Base-by-base conservation (phyloP, 2,797 vertebrate genomes). In the Ispidina lecontei region DNA sequence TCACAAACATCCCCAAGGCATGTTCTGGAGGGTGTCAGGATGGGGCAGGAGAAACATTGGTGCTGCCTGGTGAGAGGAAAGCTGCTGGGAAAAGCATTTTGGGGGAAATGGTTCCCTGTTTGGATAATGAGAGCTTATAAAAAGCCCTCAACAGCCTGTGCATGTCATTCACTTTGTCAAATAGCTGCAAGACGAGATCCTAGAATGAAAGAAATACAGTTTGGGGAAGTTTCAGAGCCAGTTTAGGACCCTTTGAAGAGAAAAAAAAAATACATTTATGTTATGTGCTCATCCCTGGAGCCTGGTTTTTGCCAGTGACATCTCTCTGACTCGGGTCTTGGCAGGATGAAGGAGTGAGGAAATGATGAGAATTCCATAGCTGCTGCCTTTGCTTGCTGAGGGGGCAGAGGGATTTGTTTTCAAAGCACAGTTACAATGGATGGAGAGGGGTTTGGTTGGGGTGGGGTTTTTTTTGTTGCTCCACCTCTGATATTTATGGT, bases 291-390 rank as follows among this genome's bases (percentile, higher is more conserved):
- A 93, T 94, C 96, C 82, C 91, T 91, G 88, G 86, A 96, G 93
- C 79, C 81, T 91, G 65, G 58, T 90, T 93, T 95, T 95, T 88
- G 65, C 79, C 0, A 0, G 87, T 94, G 85, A 93, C 95, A 94
- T 94, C 90, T 92, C 80, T 81, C 84, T 95, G 84, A 94, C 93
- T 94, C 87, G 69, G 46, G 46, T 84, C 93, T 96, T 97, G 94
- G 94, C 96, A 96, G 92, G 83, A 91, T 94, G 83, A 85, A 87
- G 82, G 79, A 93, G 87, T 91, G 92, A 94, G 91, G 79, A 96
- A 96, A 96, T 96, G 91, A 96, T 96, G 93, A 95, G 94, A 96
- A 96, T 96, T 96, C 93, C 95, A 96, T 95, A 81, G 93, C 90
- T 84, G 79, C 84, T 6, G 84, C 80, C 87, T 87, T 91, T 85